Evolutionary conservation across 2,797 vertebrate genomes (phyloP), one percentile per base, ranked within the genome.

Genomic region (Mormyrops boulengeri): DNA sequence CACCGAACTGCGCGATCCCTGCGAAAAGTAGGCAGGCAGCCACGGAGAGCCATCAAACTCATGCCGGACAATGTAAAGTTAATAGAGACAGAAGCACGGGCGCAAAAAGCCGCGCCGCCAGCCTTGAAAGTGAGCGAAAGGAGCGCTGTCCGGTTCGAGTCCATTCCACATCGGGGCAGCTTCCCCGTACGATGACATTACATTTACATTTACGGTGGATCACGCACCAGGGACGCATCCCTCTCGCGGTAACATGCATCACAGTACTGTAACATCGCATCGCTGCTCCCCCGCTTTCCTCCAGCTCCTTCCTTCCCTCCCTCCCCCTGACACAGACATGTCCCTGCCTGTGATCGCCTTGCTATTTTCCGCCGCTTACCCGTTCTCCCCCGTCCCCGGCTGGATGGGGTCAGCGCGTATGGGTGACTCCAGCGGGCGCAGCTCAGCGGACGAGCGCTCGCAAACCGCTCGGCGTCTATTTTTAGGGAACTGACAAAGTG

Each of bases 401-500:
- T 94, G 95, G 89, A 95, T 96, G 94, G 38, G 30, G 95, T 95
- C 93, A 94, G 95, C 94, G 94, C 95, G 95, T 96, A 96, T 96
- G 95, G 94, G 95, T 94, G 95, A 94, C 95, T 96, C 95, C 95
- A 89, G 91, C 94, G 94, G 95, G 95, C 94, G 91, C 92, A 90
- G 89, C 91, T 92, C 89, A 91, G 91, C 92, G 92, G 85, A 94
- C 95, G 94, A 93, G 95, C 95, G 95, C 96, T 96, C 96, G 95
- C 95, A 92, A 92, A 94, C 95, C 95, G 95, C 95, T 94, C 95
- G 90, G 92, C 95, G 96, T 95, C 96, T 97, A 96, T 97, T 97
- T 91, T 97, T 97, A 95, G 96, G 96, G 94, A 95, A 95, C 95
- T 95, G 96, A 96, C 96, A 96, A 96, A 97, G 96, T 96, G 96